These are phyloP conservation scores for Montifringilla adamsi DNA, from an alignment of 2,113 vertebrate species.

Conservation along the genomic window DNA sequence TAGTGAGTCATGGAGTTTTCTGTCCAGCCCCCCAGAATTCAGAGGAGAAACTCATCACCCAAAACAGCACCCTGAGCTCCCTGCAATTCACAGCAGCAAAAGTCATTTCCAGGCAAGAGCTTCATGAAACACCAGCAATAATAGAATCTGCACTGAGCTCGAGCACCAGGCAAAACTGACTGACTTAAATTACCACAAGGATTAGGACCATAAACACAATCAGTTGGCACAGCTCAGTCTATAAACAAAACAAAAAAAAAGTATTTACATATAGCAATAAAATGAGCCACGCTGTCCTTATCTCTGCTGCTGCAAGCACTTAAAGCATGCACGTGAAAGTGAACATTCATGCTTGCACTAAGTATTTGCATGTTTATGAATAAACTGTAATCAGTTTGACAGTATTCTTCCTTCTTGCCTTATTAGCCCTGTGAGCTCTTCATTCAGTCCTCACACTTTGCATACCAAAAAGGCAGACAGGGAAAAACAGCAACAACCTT, in stretches of 20 bases:
- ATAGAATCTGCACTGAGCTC: background rate
- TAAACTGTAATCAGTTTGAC: background rate
- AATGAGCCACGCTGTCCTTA: background rate
- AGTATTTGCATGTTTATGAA: background rate
- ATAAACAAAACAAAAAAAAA: background rate
- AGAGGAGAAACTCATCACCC: background rate
- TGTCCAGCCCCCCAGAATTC: background rate
- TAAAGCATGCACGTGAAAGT: background rate
- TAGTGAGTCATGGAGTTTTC: background rate
- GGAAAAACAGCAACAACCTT: background rate
- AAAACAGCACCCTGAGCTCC: background rate
- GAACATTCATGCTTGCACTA: background rate
- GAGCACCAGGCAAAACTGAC: background rate
- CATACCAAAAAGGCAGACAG: background rate
- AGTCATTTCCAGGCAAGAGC: background rate
- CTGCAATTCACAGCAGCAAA: background rate
- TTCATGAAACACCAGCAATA: background rate
- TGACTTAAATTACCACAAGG: background rate
- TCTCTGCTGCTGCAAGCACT: background rate
- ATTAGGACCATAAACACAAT: background rate
- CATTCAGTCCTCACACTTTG: background rate
- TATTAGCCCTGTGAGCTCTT: background rate
- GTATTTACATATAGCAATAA: background rate
- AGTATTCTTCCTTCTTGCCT: background rate
- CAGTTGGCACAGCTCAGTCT: background rate